These are phyloP conservation scores for Sturnira hondurensis DNA, from an alignment of 2,113 vertebrate genomes.

Conservation along the genomic window DNA sequence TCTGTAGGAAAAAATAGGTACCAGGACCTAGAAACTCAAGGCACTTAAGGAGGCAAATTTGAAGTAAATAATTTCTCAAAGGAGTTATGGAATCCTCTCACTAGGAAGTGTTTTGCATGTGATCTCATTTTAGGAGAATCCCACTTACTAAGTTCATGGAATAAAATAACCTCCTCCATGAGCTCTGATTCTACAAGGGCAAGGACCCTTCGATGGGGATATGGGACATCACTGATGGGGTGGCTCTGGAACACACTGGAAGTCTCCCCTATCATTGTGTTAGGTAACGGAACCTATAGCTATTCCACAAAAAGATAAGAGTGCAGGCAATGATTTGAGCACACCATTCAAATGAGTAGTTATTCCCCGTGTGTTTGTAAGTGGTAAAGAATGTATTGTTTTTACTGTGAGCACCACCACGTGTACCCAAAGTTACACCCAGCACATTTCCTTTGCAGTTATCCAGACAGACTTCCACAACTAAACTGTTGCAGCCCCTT, in stretches of 20 bases:
- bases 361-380: not conserved
- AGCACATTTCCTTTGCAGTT: not conserved
- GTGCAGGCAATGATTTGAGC: not conserved
- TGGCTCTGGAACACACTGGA: not conserved
- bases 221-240: not conserved
- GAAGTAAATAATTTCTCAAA: not conserved
- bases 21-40: not conserved
- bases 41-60: not conserved
- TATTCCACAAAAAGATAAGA: not conserved
- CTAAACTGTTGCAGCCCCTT: not conserved
- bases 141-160: not conserved
- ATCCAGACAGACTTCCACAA: not conserved
- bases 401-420: not conserved
- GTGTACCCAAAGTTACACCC: not conserved
- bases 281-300: not conserved
- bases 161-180: not conserved
- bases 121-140: not conserved
- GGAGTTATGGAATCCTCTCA: not conserved
- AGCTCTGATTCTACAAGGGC: not conserved
- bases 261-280: not conserved
- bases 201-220: not conserved
- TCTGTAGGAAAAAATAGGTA: not conserved
- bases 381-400: not conserved
- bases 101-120: not conserved
- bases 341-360: not conserved